Evolutionary conservation across 2,888 invertebrate species (phyloP).

Genomic region (Psylliodes chrysocephalus): DNA sequence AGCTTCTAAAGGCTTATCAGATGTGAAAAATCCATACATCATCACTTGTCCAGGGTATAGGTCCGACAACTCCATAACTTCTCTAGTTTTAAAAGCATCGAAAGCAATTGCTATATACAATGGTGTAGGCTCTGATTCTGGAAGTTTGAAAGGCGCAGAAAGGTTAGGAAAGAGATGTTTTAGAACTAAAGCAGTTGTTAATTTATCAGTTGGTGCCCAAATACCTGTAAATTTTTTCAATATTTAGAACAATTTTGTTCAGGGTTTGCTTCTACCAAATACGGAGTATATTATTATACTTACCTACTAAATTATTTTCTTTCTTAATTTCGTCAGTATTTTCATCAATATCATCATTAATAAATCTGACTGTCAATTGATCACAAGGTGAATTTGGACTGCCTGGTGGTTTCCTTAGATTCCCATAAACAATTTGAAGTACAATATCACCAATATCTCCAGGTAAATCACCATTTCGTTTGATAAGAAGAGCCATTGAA

Average conservation of each 20-base stretch:
- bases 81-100: slow-evolving; percentile 75
- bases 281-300: background rate
- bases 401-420: slow-evolving; percentile 54
- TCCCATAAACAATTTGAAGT: slow-evolving; percentile 58
- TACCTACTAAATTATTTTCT: slow-evolving; percentile 19
- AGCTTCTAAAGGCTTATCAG: slow-evolving; percentile 69
- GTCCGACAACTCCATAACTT: slow-evolving; percentile 68
- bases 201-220: slow-evolving; percentile 63
- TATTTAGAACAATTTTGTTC: no score
- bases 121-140: slow-evolving; percentile 70
- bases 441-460: slow-evolving; percentile 57
- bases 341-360: slow-evolving; percentile 15
- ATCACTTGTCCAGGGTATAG: slow-evolving; percentile 68
- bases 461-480: slow-evolving; percentile 51
- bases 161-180: slow-evolving; percentile 64
- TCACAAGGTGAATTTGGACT: slow-evolving; percentile 54
- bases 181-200: slow-evolving; percentile 61
- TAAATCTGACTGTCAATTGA: slow-evolving; percentile 39
- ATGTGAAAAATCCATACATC: slow-evolving; percentile 77
- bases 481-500: slow-evolving; percentile 49
- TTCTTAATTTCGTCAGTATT: slow-evolving; percentile 1
- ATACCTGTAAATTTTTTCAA: slow-evolving; percentile 56
- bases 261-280: no score
- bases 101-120: slow-evolving; percentile 76
- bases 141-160: slow-evolving; percentile 68